Base-by-base conservation (phyloP, 2,888 invertebrate genomes). In the Machimus rusticus region DNA sequence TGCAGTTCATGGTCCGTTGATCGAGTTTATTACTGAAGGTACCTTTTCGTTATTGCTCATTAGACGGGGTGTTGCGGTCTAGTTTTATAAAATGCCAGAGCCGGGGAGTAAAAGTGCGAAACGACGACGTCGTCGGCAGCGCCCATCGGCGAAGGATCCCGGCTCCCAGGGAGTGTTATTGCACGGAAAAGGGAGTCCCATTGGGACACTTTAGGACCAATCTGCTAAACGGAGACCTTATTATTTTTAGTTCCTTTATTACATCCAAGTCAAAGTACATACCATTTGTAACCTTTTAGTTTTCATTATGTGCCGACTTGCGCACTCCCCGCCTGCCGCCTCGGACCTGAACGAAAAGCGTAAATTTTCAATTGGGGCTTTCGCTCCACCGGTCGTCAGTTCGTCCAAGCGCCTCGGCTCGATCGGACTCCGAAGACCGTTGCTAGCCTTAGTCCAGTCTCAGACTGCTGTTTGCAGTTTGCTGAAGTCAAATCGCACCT, bases 161-260 rank as follows among this genome's bases (percentile, higher is more conserved):
- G 66, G 86, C 34, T 87, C 78, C 81, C 82, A 82, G 82, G 87
- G 81, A 82, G 87, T 81, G 87, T 37, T 87, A 86, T 86, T 78
- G 86, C 78, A 86, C 31, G 86, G 86, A 86, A 86, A 86, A 86
- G 78, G 78, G 88, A 88, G 87, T 88, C 88, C 88, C 88, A 88
- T 87, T 88, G 88, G 88, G 88, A 88, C 88, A 88, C 85, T 88
- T 88, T 88, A 88, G 87, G 88, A 87, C 88, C 88, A 88, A 88
- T 88, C 88, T 88, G 88, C 88, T 88, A 88, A 88, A 87, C 88
- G 88, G 87, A 88, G 87, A 87, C 87, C 88, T 88, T 84, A 88
- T 87, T 88, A 88, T 84, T 86, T 86, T 82, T 81, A 86, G 86
- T 85, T 84, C 86, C 46, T 77, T 39, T 46, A 85, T 85, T 85